phyloP scores from a whole-genome alignment of 2,113 vertebrate species.

The Saguinus imperator region DNA sequence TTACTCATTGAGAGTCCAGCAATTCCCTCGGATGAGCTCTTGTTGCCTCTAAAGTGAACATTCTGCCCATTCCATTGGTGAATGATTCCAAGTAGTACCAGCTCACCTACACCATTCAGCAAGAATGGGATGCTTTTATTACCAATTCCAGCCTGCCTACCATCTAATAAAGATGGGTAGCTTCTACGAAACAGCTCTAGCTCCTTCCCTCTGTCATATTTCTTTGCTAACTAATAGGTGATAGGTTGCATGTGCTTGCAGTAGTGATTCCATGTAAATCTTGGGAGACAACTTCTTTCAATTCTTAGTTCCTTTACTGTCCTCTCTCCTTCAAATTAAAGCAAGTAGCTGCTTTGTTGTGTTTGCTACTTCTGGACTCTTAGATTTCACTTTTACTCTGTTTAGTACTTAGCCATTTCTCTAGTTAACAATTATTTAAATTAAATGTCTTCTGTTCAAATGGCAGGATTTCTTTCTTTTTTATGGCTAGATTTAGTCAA shows the following conservation, averaged over 20 bases:
- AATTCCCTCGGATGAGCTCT: background rate
- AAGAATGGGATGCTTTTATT: background rate
- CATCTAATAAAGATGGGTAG: background rate
- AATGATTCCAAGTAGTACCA: background rate
- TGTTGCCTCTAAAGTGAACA: background rate
- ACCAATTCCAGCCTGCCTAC: background rate
- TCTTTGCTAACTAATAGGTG: background rate
- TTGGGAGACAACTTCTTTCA: background rate
- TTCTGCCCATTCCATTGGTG: background rate
- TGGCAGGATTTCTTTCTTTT: background rate
- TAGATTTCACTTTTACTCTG: background rate
- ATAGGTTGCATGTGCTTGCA: accelerated
- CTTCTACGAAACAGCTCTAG: background rate
- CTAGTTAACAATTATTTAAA: background rate
- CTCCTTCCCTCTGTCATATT: background rate
- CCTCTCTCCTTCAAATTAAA: background rate
- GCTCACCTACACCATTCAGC: background rate
- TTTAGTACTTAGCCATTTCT: background rate
- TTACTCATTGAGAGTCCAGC: background rate
- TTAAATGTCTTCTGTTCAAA: background rate
- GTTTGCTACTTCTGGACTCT: background rate
- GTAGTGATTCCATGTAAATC: background rate
- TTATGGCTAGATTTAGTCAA: background rate
- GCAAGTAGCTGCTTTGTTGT: background rate
- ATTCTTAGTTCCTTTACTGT: background rate